Conservation (phyloP, 2,888 invertebrate species). For the Himalopsyche tibetana region DNA sequence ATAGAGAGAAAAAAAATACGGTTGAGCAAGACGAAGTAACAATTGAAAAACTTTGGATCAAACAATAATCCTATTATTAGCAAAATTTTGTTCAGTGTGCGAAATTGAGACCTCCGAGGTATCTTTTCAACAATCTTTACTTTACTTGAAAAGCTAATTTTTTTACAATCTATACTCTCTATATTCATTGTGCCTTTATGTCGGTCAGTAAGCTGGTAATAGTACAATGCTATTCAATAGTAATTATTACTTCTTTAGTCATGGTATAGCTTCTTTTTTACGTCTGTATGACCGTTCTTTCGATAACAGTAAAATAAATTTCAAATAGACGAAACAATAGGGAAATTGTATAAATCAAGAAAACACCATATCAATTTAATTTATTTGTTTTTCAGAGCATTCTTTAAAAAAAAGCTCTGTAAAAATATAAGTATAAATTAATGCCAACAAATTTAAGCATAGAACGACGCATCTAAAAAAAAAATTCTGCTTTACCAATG, state of each 20-base stretch:
- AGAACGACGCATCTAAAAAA: too few species aligned
- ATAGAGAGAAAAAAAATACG: conserved; percentile 39
- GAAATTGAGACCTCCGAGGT: conserved; percentile 65
- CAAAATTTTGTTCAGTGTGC: conserved; percentile 54
- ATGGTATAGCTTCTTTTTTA: neutral
- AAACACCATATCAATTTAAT: too few species aligned
- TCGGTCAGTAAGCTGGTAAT: conserved; percentile 17
- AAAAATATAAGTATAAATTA: too few species aligned
- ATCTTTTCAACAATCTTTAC: conserved; percentile 47
- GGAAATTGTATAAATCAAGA: too few species aligned
- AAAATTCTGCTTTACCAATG: too few species aligned
- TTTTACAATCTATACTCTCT: conserved; percentile 4
- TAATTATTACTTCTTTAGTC: conserved; percentile 7
- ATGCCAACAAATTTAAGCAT: too few species aligned
- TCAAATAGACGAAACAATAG: too few species aligned
- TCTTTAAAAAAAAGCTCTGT: too few species aligned
- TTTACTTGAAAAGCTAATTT: conserved; percentile 9
- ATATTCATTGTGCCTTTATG: neutral
- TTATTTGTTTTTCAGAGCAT: too few species aligned
- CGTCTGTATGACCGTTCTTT: too few species aligned
- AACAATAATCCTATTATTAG: conserved; percentile 65
- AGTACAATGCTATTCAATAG: neutral
- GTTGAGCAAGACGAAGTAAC: conserved; percentile 39
- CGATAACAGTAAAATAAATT: too few species aligned
- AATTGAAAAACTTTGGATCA: conserved; percentile 55